phyloP scores from a whole-genome alignment of 2,797 vertebrate species.

The Hydrophis major region DNA sequence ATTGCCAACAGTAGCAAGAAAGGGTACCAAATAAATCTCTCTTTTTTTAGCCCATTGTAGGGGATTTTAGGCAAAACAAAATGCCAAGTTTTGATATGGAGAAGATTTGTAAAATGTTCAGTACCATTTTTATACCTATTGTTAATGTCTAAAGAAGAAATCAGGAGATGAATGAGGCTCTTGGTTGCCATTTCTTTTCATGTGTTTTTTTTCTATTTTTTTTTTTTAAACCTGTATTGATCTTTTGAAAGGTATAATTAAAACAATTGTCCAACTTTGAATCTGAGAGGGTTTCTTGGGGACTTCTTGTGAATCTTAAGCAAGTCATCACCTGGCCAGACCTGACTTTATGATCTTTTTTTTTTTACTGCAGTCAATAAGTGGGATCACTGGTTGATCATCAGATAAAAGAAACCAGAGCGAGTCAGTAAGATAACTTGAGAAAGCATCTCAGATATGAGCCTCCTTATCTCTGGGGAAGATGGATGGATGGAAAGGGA shows the following conservation, averaged over 20 bases:
- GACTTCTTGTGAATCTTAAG: background rate
- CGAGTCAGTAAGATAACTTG: background rate
- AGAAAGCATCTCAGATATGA: background rate
- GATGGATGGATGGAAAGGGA: background rate
- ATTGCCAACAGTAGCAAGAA: background rate
- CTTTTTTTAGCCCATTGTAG: background rate
- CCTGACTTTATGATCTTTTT: background rate
- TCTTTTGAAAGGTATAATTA: background rate
- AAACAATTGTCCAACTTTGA: background rate
- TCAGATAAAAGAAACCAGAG: background rate
- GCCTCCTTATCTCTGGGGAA: background rate
- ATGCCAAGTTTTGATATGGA: background rate
- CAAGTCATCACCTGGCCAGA: background rate
- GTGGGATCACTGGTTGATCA: background rate
- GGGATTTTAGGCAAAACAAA: background rate
- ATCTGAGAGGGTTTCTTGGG: background rate
- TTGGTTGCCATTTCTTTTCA: background rate
- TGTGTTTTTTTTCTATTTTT: background rate
- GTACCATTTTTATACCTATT: slow-evolving; percentile 4
- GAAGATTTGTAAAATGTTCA: slow-evolving; percentile 4
- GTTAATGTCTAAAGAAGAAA: background rate
- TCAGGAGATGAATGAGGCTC: background rate
- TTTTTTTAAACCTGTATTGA: background rate
- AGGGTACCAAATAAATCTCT: background rate
- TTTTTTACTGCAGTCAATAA: background rate